Evolutionary conservation across 1,140 invertebrate species (phyloP).

Genomic region (Wiebesia pumilae): DNA sequence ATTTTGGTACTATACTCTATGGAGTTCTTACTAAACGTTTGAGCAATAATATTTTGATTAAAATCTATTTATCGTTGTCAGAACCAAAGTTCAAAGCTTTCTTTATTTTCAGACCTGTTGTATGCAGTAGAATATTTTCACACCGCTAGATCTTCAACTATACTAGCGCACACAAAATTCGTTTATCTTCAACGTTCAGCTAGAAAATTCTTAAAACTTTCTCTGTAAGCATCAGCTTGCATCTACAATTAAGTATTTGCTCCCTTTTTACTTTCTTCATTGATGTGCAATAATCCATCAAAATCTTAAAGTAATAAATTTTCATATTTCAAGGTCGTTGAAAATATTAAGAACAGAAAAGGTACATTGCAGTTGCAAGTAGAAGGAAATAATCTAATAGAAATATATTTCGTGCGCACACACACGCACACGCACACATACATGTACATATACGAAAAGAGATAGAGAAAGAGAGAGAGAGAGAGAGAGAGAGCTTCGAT

Average conservation of each 20-base stretch:
- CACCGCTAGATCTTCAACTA: neutral
- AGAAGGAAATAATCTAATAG: constrained; percentile 36
- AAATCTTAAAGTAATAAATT: neutral
- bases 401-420: constrained; percentile 1
- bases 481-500: constrained; percentile 1
- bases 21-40: neutral
- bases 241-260: neutral
- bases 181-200: neutral
- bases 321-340: neutral
- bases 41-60: constrained; percentile 33
- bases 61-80: neutral
- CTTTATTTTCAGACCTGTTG: neutral
- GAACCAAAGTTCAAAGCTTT: neutral
- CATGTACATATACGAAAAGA: neutral
- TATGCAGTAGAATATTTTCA: neutral
- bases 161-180: neutral
- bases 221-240: neutral
- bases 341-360: neutral
- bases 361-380: neutral
- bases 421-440: neutral
- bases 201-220: constrained; percentile 13
- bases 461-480: neutral
- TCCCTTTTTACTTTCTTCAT: constrained; percentile 4
- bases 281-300: neutral
- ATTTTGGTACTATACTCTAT: neutral